These are phyloP conservation scores for Sebastes diaconus DNA, from an alignment of 2,797 vertebrate species.

Conservation along the genomic window DNA sequence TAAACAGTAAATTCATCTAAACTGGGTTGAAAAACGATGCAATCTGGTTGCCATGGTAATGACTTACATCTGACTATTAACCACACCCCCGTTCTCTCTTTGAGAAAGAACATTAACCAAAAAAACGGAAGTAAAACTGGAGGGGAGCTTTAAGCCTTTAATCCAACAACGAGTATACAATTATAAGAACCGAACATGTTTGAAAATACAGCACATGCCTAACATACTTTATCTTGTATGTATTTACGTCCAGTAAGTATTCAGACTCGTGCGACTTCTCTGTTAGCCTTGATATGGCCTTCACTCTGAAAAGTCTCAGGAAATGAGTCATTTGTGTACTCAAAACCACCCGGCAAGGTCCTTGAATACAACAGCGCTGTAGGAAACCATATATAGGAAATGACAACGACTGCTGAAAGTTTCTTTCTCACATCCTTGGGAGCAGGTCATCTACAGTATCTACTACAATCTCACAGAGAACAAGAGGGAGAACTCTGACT, in stretches of 20 bases:
- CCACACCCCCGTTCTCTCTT: too few relatives aligned
- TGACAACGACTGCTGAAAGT: neutral
- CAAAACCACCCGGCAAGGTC: slow-evolving; percentile 7
- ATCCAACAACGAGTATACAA: neutral
- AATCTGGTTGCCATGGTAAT: too few relatives aligned
- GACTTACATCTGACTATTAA: too few relatives aligned
- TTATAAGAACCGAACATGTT: neutral
- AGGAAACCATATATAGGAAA: slow-evolving; percentile 18
- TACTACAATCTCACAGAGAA: neutral
- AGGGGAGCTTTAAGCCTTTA: neutral
- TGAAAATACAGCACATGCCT: neutral
- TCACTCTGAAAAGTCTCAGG: slow-evolving; percentile 12
- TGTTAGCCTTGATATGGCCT: neutral
- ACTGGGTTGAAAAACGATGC: too few relatives aligned
- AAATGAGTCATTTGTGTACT: slow-evolving; percentile 46
- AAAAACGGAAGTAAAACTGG: too few relatives aligned
- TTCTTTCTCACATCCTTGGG: slow-evolving; percentile 3
- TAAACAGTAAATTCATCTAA: too few relatives aligned
- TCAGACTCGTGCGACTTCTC: neutral
- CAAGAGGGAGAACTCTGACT: neutral
- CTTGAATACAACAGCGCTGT: neutral
- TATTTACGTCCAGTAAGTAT: neutral
- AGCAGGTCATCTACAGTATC: neutral
- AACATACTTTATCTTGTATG: neutral
- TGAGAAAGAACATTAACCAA: too few relatives aligned